phyloP scores from a whole-genome alignment of 1,140 invertebrate genomes.

The Caenorhabditis briggsae region DNA sequence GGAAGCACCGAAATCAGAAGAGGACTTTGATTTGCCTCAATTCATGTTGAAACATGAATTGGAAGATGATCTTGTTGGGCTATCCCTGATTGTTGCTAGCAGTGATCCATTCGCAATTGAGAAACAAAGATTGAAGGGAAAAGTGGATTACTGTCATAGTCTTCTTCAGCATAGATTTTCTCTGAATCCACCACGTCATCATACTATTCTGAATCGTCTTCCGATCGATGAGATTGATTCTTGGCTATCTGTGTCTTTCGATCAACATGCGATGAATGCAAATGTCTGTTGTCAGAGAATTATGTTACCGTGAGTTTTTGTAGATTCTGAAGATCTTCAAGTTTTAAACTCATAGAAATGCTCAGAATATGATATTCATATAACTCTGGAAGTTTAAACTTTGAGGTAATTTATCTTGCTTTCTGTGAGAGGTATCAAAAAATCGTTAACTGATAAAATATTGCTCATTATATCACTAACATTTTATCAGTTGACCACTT shows the following conservation, averaged over 20 bases:
- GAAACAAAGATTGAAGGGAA: conserved; percentile 70
- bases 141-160: conserved; percentile 76
- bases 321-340: neutral
- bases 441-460: too few relatives aligned
- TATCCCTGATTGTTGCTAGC: conserved; percentile 72
- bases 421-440: too few relatives aligned
- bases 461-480: too few relatives aligned
- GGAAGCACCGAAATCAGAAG: conserved; percentile 38
- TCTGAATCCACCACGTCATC: conserved; percentile 8
- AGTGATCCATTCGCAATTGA: conserved; percentile 76
- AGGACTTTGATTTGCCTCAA: conserved; percentile 69
- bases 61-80: conserved; percentile 73
- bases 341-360: too few relatives aligned
- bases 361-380: too few relatives aligned
- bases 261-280: conserved; percentile 67
- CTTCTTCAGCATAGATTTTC: conserved; percentile 72
- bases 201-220: conserved; percentile 64
- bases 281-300: conserved; percentile 69
- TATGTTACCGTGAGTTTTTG: conserved; percentile 61
- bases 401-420: too few relatives aligned
- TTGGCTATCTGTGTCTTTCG: conserved; percentile 68
- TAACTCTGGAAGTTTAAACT: too few relatives aligned
- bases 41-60: conserved; percentile 73
- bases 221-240: conserved; percentile 67
- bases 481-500: too few relatives aligned